Base-by-base conservation (phyloP, 1,140 invertebrate genomes). In the Hesperophylax magnus region DNA sequence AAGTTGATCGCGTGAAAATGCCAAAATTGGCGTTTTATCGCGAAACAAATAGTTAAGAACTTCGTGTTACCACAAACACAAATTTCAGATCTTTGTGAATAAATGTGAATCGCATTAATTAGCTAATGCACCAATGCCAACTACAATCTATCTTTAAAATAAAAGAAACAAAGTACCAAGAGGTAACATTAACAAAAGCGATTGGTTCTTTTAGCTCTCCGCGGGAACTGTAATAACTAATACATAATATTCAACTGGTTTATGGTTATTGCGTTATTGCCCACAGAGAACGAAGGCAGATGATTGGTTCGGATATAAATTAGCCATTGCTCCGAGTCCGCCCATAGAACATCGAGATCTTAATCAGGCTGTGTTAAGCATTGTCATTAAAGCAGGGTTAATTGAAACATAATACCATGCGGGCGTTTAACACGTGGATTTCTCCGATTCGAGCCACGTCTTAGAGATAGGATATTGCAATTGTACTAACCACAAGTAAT, bases 261-360 rank as follows among this genome's bases (percentile, higher is more conserved):
- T 22, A 22, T 18, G 20, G 56, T n/a, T 58, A 58, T 58, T 58
- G 56, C 39, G 39, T 47, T 58, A 58, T 58, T 0, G 63, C 22
- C 17, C 11, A 2, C 22, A 31, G 27, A n/a, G 63, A 17, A 31
- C 31, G 63, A 67, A 67, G 22, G 27, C 17, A 67, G 27, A 67
- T 39, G 63, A 67, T 67, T 31, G 63, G 63, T 15, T 67, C n/a
- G 22, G 63, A 31, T 8, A 67, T 67, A 67, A 67, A 67, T 67
- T 67, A 67, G 27, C 22, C 63, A 67, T 67, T 67, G 63, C 22
- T 67, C 17, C 27, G 58, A 27, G 22, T 27, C 22, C 63, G 63
- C 63, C 63, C 63, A 67, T 27, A 31, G 63, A 67, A 34, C 63
- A 67, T 67, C 14, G 27, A 67, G 63, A 67, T 67, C 63, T 67